phyloP scores from a whole-genome alignment of 2,888 invertebrate species.

The Heliconius erato region DNA sequence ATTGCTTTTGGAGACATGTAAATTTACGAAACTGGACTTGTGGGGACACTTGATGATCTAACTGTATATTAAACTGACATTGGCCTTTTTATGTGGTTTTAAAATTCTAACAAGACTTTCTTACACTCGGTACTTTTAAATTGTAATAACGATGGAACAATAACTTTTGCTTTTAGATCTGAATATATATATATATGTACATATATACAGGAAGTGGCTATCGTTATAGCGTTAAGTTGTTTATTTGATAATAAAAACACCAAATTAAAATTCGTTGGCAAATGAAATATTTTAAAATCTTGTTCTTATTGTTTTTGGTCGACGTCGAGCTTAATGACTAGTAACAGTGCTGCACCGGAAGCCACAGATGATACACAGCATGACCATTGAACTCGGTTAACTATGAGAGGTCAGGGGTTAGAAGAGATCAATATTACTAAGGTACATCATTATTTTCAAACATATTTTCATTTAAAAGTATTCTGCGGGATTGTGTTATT shows the following conservation, averaged over 20 bases:
- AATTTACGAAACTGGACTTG: slow-evolving; percentile 23
- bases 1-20: slow-evolving; percentile 25
- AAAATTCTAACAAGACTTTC: slow-evolving; percentile 22
- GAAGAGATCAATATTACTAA: slow-evolving; percentile 1
- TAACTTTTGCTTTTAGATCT: slow-evolving; percentile 19
- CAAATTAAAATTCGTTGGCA: background rate
- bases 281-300: background rate
- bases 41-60: slow-evolving; percentile 25
- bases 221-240: background rate
- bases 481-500: background rate
- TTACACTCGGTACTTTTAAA: background rate
- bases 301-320: background rate
- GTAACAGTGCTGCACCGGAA: slow-evolving; percentile 12
- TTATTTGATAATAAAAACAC: background rate
- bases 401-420: slow-evolving; percentile 14
- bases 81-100: slow-evolving; percentile 31
- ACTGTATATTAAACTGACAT: slow-evolving; percentile 33
- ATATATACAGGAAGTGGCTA: background rate
- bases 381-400: slow-evolving; percentile 17
- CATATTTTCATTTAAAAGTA: background rate
- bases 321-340: background rate
- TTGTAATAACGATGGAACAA: background rate
- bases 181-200: background rate
- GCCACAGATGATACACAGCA: slow-evolving; percentile 11
- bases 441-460: background rate